phyloP scores from a whole-genome alignment of 2,113 vertebrate species.

The Sapajus apella region DNA sequence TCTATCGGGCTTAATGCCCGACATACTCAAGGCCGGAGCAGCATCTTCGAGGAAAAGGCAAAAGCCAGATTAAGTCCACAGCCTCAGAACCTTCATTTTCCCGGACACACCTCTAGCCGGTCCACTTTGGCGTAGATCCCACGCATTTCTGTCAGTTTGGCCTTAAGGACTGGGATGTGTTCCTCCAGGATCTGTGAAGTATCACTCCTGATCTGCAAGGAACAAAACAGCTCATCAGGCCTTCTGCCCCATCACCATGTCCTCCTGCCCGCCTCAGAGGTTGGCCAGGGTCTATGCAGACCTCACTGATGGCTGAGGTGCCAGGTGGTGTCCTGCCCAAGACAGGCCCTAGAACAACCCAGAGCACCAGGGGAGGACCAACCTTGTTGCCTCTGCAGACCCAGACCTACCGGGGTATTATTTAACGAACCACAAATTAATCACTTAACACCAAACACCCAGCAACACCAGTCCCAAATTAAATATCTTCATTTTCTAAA shows the following conservation, averaged over 20 bases:
- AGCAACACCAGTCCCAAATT: background rate
- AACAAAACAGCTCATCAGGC: background rate
- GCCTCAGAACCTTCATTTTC: accelerated
- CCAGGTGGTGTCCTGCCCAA: accelerated
- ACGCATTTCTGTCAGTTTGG: conserved; percentile 75
- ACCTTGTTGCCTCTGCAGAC: accelerated
- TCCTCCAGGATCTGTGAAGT: conserved; percentile 76
- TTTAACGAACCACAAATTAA: background rate
- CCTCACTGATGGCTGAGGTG: accelerated
- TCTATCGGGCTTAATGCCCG: background rate
- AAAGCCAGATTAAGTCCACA: accelerated
- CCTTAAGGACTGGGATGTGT: conserved; percentile 69
- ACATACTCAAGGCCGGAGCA: background rate
- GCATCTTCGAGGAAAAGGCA: accelerated
- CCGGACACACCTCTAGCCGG: conserved; percentile 77
- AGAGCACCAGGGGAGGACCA: background rate
- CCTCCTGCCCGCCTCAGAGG: background rate
- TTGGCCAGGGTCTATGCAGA: accelerated
- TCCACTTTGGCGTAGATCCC: conserved; percentile 73
- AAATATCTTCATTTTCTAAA: background rate
- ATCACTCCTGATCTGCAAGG: conserved; percentile 77
- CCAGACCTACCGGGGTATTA: background rate
- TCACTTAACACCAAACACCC: background rate
- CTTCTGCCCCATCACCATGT: accelerated
- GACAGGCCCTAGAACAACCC: background rate